Evolutionary conservation across 64 coral and sea anemone genomes (phyloP), one percentile per base, ranked within the genome.

Genomic region (Stichodactyla mertensii): DNA sequence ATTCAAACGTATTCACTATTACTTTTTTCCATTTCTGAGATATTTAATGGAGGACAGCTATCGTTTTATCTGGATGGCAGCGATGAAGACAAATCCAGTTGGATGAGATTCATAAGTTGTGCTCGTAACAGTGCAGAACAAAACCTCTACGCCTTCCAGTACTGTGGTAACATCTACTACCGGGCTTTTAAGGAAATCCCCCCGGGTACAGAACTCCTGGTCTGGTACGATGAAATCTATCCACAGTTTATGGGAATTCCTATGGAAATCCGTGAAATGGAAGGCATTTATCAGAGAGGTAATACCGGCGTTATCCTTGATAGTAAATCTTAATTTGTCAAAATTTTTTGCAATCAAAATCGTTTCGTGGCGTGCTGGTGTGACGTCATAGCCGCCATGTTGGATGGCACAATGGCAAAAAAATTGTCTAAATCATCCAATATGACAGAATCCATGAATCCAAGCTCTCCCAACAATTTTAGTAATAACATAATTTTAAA

Each of bases 21-120:
- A 2, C 36, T 45, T 45, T 45, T 45, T 66, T 66, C 90, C 16
- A 77, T 77, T 57, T 70, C 53, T 58, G 14, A 94, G 92, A 84
- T 94, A 59, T 94, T 79, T 77, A 83, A 90, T 77, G 88, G 87
- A 51, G 92, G 92, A 45, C 55, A 56, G 52, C 19, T 94, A 10
- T 64, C 86, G 67, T 84, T 87, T 59, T 94, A 90, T 79, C 55
- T 94, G 20, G 92, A 94, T 52, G 92, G 88, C 2, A 90, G 87
- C 18, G 79, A 94, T 54, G 88, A 94, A 52, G 69, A 90, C 53
- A 53, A 85, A 22, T 90, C 92, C 52, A 94, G 92, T 59, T 94
- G 92, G 92, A 94, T 94, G 92, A 85, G 92, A 54, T 94, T 90
- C 59, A 90, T 94, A 56, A 90, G 86, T 59, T 94, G 92, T 54